Conservation (phyloP, 1,140 invertebrate genomes). For the Drosophila bocki region DNA sequence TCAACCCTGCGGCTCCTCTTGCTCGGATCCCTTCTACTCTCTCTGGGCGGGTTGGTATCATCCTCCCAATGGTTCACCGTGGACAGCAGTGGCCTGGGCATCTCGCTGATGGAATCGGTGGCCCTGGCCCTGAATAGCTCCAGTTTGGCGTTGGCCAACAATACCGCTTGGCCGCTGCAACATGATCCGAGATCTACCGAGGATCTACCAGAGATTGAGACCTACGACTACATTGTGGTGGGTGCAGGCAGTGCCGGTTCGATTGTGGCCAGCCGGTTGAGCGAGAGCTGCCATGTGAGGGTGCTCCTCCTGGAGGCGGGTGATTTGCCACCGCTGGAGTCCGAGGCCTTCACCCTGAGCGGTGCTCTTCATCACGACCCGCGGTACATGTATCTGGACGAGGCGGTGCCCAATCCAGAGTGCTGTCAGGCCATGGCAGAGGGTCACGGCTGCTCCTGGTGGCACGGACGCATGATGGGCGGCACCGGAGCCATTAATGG, state of each 20-base stretch:
- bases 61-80: conserved; percentile 8
- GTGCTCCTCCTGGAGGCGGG: conserved; percentile 84
- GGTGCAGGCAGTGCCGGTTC: conserved; percentile 88
- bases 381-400: conserved; percentile 63
- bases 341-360: conserved; percentile 55
- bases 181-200: conserved; percentile 82
- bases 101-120: conserved; percentile 86
- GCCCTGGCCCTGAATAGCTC: conserved; percentile 85
- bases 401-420: conserved; percentile 45
- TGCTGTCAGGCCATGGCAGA: conserved; percentile 84
- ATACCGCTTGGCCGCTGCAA: conserved; percentile 86
- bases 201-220: conserved; percentile 28
- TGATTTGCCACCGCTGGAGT: conserved; percentile 43
- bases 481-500: conserved; percentile 90
- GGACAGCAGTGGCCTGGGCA: conserved; percentile 75
- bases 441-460: conserved; percentile 86
- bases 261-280: conserved; percentile 85
- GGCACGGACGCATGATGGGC: conserved; percentile 88
- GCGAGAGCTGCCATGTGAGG: conserved; percentile 70
- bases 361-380: conserved; percentile 51
- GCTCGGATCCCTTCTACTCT: neutral
- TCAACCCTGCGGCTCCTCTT: neutral
- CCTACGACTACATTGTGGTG: conserved; percentile 87
- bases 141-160: conserved; percentile 86
- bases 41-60: neutral